Evolutionary conservation across 1,140 invertebrate genomes (phyloP), one percentile per base, ranked within the genome.

Genomic region (Thaumetopoea pityocampa): DNA sequence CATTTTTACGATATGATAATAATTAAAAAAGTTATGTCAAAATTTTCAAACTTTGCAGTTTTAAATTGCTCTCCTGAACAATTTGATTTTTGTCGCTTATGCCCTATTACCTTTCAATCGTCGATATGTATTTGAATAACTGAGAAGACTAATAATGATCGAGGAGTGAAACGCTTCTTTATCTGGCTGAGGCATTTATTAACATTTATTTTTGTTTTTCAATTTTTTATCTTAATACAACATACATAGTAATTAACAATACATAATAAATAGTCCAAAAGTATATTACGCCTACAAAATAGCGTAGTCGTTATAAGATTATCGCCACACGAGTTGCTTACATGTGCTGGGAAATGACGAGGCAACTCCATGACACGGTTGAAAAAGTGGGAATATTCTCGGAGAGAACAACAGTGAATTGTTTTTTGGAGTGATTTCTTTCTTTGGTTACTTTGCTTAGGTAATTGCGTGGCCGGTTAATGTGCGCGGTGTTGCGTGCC

Each of bases 201-300:
- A 80, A 84, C 74, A 76, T 80, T 80, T 79, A 81, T 78, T 74
- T 82, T 83, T 73, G 64, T 68, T 79, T 77, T 81, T 68, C 57
- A 58, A 61, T 79, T 72, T 77, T 74, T 72, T 78, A 72, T 77
- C 74, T 81, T 81, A 84, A 80, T 84, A 84, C 77, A 84, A 84
- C 77, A 84, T 84, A 84, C 76, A 81, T 84, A 81, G 80, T 84
- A 82, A 81, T 84, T 84, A 84, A 84, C 80, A 84, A 82, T 84
- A 84, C 80, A 77, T 84, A 84, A 84, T 84, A 84, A 84, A 84
- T 84, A 84, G 80, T 84, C 80, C 73, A 84, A 84, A 84, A 84
- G 80, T 84, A 84, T 84, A 84, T 84, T 81, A 84, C 80, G 80
- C 76, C 76, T 84, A 84, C 80, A 84, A 81, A 84, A 81, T 77